Conservation (phyloP, 2,888 invertebrate genomes). For the Cryptus armator region DNA sequence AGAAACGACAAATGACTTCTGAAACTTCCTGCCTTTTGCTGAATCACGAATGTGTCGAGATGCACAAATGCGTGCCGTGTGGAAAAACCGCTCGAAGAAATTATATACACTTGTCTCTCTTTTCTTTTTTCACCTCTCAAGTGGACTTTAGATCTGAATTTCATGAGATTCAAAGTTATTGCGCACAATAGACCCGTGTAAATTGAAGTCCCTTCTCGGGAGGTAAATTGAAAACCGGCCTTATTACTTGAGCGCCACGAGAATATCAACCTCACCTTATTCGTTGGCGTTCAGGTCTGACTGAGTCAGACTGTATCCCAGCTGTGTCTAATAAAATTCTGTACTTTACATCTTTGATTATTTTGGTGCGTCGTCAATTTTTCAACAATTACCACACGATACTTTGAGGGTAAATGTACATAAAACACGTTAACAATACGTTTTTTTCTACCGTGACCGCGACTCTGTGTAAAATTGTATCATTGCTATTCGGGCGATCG, state of each 20-base stretch:
- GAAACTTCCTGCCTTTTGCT: slow-evolving; percentile 66
- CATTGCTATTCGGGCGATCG: background rate
- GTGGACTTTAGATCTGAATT: background rate
- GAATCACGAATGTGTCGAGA: slow-evolving; percentile 68
- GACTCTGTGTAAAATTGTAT: background rate
- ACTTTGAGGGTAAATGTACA: slow-evolving; percentile 26
- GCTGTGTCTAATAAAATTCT: slow-evolving; percentile 51
- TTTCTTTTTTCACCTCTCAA: slow-evolving; percentile 1
- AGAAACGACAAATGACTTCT: slow-evolving; percentile 21
- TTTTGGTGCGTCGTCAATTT: slow-evolving; percentile 50
- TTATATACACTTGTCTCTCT: slow-evolving; percentile 33
- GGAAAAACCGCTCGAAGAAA: slow-evolving; percentile 58
- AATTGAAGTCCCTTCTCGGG: background rate
- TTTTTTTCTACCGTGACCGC: background rate
- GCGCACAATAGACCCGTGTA: background rate
- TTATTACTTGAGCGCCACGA: background rate
- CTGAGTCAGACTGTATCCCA: slow-evolving; percentile 42
- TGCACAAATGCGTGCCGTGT: slow-evolving; percentile 66
- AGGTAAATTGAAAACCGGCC: background rate
- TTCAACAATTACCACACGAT: slow-evolving; percentile 2
- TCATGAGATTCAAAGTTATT: slow-evolving; percentile 1
- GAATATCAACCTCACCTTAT: slow-evolving; percentile 53
- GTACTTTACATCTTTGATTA: slow-evolving; percentile 26
- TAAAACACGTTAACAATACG: background rate
- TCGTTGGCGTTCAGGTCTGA: slow-evolving; percentile 36